Evolutionary conservation across 2,113 vertebrate species (phyloP).

Genomic region (Pterophyllum scalare): DNA sequence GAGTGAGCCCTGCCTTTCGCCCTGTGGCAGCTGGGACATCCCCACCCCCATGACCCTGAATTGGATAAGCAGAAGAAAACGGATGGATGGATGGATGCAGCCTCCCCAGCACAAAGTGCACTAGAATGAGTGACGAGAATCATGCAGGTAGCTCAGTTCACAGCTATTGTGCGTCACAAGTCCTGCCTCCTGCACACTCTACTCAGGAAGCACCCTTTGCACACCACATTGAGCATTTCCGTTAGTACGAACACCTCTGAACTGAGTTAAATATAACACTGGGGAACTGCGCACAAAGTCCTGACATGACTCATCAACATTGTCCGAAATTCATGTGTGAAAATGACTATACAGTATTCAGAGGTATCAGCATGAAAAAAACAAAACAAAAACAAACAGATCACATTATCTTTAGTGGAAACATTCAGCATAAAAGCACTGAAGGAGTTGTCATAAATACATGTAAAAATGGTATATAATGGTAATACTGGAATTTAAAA

Average conservation of each 20-base stretch:
- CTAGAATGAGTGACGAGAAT: conserved; percentile 10
- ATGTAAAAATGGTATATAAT: conserved; percentile 9
- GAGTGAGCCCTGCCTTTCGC: too few species aligned
- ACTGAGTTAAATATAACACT: not conserved
- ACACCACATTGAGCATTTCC: not conserved
- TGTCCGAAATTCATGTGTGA: conserved; percentile 1
- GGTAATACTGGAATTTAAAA: conserved; percentile 23
- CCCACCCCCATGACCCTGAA: too few species aligned
- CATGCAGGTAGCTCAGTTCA: conserved; percentile 2
- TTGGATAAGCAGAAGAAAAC: too few species aligned
- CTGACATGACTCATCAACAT: conserved; percentile 1
- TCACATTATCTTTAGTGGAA: conserved; percentile 28
- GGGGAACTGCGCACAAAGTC: not conserved
- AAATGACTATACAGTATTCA: conserved; percentile 26
- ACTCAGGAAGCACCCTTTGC: conserved; percentile 6
- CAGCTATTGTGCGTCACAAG: not conserved
- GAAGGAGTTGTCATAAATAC: conserved; percentile 38
- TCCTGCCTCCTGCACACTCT: not conserved
- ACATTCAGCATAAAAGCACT: conserved; percentile 31
- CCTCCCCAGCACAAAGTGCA: not conserved
- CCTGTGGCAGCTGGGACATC: too few species aligned
- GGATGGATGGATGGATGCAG: too few species aligned
- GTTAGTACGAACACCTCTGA: conserved; percentile 13
- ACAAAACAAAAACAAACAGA: conserved; percentile 25
- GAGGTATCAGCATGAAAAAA: conserved; percentile 44